Evolutionary conservation across 2,888 invertebrate species (phyloP), one percentile per base, ranked within the genome.

Genomic region (Nemoura dubitans): DNA sequence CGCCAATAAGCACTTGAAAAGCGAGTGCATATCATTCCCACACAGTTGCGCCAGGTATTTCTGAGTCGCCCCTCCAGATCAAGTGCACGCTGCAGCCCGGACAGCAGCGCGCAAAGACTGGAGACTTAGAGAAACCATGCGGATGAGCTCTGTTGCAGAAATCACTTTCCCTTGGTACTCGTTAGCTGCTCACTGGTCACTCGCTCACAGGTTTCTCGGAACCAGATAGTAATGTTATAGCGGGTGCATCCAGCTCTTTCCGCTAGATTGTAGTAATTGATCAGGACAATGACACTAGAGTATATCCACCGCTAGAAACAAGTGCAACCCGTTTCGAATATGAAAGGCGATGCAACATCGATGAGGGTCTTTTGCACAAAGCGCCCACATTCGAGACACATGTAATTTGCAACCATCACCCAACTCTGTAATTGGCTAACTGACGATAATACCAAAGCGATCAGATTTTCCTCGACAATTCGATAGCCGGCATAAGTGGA

Each of bases 261-360:
- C 59, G 59, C 59, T 59, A 59, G 59, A 59, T 59, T 59, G 59
- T 59, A 59, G 59, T 59, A 59, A 59, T 59, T 59, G 59, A 59
- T 59, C 59, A 59, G 59, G 59, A 59, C 59, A 59, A 59, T 59
- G 59, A 59, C 59, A 59, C 59, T 36, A 10, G 36, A n/a, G n/a
- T n/a, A n/a, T 36, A 3, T 36, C 5, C 36, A 21, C 59, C 59
- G 59, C 59, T 59, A 59, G 59, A 10, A 59, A 59, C 21, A 59
- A 59, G 59, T 59, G 59, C 16, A 59, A 59, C 59, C 14, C 59
- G 59, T 59, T 10, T 59, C 10, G 36, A 3, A 3, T 10, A 59
- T 59, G 59, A 16, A 59, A 59, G 1, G 59, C 59, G 21, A 59
- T 59, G 21, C 10, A 59, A 59, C 21, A 59, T 59, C 59, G 59